Evolutionary conservation across 2,888 invertebrate species (phyloP).

Genomic region (Ctenicera cuprea): DNA sequence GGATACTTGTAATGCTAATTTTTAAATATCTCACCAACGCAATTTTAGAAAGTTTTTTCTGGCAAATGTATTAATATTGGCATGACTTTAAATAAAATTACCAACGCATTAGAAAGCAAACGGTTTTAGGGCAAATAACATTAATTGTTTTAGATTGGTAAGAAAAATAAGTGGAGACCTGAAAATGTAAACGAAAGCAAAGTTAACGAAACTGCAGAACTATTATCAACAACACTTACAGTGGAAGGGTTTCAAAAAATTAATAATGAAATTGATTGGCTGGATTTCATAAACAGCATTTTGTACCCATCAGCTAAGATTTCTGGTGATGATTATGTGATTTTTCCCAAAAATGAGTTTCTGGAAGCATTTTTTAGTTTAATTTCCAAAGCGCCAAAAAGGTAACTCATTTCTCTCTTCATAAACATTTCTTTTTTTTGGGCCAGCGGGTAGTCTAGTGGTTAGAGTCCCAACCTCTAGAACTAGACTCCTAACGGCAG

Average conservation of each 20-base stretch:
- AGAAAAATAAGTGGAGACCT: background rate
- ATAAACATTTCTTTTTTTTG: background rate
- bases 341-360: slow-evolving; percentile 28
- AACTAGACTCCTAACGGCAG: too few species aligned
- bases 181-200: slow-evolving; percentile 14
- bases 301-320: slow-evolving; percentile 33
- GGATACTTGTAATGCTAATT: too few species aligned
- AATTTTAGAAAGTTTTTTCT: too few species aligned
- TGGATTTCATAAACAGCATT: slow-evolving; percentile 33
- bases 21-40: too few species aligned
- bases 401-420: slow-evolving; percentile 5
- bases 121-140: too few species aligned
- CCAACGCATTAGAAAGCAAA: too few species aligned
- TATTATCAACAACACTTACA: slow-evolving; percentile 14
- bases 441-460: too few species aligned
- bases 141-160: background rate
- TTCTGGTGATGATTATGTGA: slow-evolving; percentile 23
- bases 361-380: slow-evolving; percentile 21
- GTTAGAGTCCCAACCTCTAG: too few species aligned
- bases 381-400: slow-evolving; percentile 39
- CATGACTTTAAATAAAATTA: too few species aligned
- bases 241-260: slow-evolving; percentile 28
- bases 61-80: too few species aligned
- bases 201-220: background rate
- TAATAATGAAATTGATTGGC: slow-evolving; percentile 27